Evolutionary conservation across 2,888 invertebrate genomes (phyloP).

Genomic region (Phortica okadai): DNA sequence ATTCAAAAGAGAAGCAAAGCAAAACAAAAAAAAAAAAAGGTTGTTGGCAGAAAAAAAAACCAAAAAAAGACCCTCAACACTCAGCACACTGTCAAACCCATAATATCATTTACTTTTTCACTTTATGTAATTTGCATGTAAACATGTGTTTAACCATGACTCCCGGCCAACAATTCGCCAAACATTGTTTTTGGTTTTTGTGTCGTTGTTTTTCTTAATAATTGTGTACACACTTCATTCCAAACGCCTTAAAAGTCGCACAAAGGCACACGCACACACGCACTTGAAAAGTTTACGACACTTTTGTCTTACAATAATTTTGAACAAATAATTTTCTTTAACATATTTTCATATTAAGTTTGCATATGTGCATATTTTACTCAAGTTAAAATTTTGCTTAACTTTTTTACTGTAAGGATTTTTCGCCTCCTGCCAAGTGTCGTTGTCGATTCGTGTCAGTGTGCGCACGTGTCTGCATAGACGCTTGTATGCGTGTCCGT

Average conservation of each 20-base stretch:
- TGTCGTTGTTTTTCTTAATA: neutral
- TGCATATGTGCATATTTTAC: constrained; percentile 68
- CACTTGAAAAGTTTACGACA: neutral
- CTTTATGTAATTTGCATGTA: constrained; percentile 68
- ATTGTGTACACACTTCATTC: neutral
- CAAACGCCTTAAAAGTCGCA: too few relatives aligned
- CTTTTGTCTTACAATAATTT: constrained; percentile 23
- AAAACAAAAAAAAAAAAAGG: neutral
- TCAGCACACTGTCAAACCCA: neutral
- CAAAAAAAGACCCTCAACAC: neutral
- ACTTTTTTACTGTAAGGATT: neutral
- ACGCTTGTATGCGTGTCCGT: too few relatives aligned
- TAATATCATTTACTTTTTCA: constrained; percentile 63
- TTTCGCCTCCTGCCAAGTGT: neutral
- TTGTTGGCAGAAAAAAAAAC: neutral
- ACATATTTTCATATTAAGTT: constrained; percentile 71
- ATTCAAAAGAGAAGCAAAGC: neutral
- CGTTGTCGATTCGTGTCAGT: too few relatives aligned
- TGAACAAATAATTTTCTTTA: constrained; percentile 65
- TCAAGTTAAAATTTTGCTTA: constrained; percentile 41
- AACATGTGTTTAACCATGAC: constrained; percentile 65
- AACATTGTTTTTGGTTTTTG: neutral
- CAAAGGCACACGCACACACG: neutral
- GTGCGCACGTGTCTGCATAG: too few relatives aligned
- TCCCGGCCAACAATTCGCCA: constrained; percentile 41